Evolutionary conservation across 2,888 invertebrate genomes (phyloP), one percentile per base, ranked within the genome.

Genomic region (Drosophila fulvimacula): DNA sequence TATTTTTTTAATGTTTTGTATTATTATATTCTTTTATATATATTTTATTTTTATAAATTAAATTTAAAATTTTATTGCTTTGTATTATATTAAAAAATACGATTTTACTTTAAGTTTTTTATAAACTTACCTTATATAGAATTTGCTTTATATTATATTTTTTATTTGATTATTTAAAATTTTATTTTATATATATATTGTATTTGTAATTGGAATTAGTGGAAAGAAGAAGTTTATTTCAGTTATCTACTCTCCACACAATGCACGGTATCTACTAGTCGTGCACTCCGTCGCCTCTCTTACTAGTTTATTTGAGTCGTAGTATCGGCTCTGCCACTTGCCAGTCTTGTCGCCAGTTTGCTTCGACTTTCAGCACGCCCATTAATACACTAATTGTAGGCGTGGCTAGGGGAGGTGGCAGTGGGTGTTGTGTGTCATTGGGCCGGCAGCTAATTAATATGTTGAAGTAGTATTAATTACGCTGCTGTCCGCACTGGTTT

Each of bases 401-500:
- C 30, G 30, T 17, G 48, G 17, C 30, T 30, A 5, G 9, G 30
- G 30, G 30, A 1, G 9, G 30, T 9, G 7, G 30, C 3, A 6
- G 4, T 9, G 27, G n/a, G 7, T n/a, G 17, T 5, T 1, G 39
- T 11, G 49, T 32, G 15, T 11, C 19, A n/a, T 27, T 49, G 49
- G 19, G 13, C 27, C 38, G 21, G 10, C 59, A n/a, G 39, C 51
- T 52, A 41, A 56, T 73, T 34, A 59, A 62, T 56, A 56, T 56
- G 44, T 56, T 55, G 15, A 19, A 60, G 48, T 21, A 44, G 53
- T 58, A 56, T 69, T 73, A 75, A 63, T 72, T 67, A 67, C 39
- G 48, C 24, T 30, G 17, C 32, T 39, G 61, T 61, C 46, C 41
- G 9, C 60, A 49, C 46, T 44, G 46, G 46, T 62, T 60, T 60